Percentiles rank a stretch among this genome's conserved stretches.
Evolutionary conservation across 2,797 vertebrate species (phyloP).

Genomic region (Hypotaenidia okinawae): DNA sequence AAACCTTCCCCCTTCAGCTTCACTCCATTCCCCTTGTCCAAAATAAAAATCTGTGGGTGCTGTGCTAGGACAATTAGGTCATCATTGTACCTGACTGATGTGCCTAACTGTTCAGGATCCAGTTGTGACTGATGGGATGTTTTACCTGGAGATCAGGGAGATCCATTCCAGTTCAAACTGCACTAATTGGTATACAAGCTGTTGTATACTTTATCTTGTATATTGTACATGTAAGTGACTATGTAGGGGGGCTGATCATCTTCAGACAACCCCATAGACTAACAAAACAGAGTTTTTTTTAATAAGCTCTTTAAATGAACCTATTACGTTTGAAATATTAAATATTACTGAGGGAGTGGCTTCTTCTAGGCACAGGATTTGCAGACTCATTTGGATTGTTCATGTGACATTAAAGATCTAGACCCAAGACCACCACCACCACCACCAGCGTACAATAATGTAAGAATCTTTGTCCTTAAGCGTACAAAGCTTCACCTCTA

Average conservation of each 20-base stretch:
- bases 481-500: not conserved
- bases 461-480: not conserved
- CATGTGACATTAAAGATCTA: not conserved
- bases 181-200: not conserved
- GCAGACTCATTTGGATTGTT: not conserved
- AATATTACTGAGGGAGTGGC: not conserved
- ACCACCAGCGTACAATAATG: not conserved
- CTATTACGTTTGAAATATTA: not conserved
- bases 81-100: not conserved
- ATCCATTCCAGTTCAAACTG: not conserved
- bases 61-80: not conserved
- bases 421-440: not conserved
- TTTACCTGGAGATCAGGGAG: not conserved
- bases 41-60: not conserved
- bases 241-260: not conserved
- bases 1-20: too few species aligned
- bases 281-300: not conserved
- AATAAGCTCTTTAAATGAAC: not conserved
- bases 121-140: not conserved
- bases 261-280: not conserved
- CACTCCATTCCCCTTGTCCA: too few species aligned
- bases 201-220: not conserved
- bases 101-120: not conserved
- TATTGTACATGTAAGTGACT: not conserved
- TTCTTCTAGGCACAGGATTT: not conserved